A percentile compares a stretch with the other conserved stretches of the same genome.
These are phyloP conservation scores for Acipenser ruthenus DNA, from an alignment of 2,797 vertebrate species.

Conservation along the genomic window DNA sequence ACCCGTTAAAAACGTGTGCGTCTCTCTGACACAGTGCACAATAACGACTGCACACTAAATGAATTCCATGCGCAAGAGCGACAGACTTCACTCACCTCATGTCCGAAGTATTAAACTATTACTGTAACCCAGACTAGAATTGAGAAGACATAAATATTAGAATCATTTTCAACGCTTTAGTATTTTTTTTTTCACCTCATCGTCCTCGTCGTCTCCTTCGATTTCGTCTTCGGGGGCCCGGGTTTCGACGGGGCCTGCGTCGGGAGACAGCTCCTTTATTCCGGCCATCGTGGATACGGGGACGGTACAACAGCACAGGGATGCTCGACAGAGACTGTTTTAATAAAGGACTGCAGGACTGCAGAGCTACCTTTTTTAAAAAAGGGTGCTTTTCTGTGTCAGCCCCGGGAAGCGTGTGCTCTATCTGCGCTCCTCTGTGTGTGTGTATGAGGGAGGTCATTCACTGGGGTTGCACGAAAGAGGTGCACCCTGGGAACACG, in stretches of 20 bases:
- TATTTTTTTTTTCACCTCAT: slow-evolving; percentile 43
- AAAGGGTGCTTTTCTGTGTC: too few species aligned
- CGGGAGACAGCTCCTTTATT: slow-evolving; percentile 59
- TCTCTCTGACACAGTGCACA: not conserved
- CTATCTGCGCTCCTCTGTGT: too few species aligned
- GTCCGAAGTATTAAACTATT: not conserved
- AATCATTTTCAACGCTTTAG: not conserved
- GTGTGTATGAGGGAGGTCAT: too few species aligned
- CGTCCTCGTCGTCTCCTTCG: slow-evolving; percentile 67
- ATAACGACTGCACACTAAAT: not conserved
- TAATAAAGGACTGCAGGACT: too few species aligned
- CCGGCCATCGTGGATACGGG: slow-evolving; percentile 38
- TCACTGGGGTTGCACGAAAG: too few species aligned
- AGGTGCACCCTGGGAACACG: too few species aligned
- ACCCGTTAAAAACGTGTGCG: too few species aligned
- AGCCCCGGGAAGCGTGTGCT: too few species aligned
- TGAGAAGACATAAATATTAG: not conserved
- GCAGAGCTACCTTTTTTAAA: too few species aligned
- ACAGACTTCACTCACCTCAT: not conserved
- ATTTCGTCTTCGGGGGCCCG: slow-evolving; percentile 61
- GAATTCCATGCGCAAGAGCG: not conserved
- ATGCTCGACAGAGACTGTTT: too few species aligned
- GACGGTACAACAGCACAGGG: too few species aligned
- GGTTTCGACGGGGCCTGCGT: slow-evolving; percentile 50
- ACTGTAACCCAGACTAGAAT: not conserved